Evolutionary conservation across 2,113 vertebrate species (phyloP), one percentile per base, ranked within the genome.

Genomic region (Furnarius figulus): DNA sequence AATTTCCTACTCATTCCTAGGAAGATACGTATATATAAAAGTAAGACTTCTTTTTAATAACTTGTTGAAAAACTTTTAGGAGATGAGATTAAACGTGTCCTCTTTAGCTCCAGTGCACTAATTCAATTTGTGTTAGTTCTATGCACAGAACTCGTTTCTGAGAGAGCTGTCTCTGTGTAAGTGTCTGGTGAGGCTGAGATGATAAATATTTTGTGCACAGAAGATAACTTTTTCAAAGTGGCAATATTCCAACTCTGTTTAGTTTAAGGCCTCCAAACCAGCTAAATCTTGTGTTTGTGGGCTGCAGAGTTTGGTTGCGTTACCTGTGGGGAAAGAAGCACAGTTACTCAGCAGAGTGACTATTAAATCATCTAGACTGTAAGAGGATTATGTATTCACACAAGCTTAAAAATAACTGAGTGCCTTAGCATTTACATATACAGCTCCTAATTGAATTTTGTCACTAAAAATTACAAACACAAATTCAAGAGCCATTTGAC

Each of bases 91-190:
- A 92, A 96, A 92, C 0, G 1, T 92, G 95, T 65, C 91, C 96
- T 97, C 77, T 85, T 95, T 95, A 95, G 78, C 93, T 96, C 75
- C 91, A 90, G 11, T 87, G 94, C 84, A 93, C 87, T 97, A 88
- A 97, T 97, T 67, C 95, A 50, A 94, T 93, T 96, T 93, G 8
- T 3, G 80, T 70, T 95, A 95, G 85, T 66, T 91, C 81, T 78
- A 61, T 81, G 87, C 93, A 75, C 76, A 79, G 42, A 82, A 79
- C 89, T 74, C 16, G 0, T n/a, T 96, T 94, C 65, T 86, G 49
- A 61, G 79, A 81, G 35, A 82, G 53, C 81, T 89, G 81, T 53
- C 63, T 90, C 52, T 76, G 49, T 14, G 0, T 77, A 96, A 92
- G 59, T 78, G 70, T 83, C 68, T 95, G 52, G 52, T 53, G 83